Conservation (phyloP, 2,888 invertebrate species). For the Drosophila siamana region DNA sequence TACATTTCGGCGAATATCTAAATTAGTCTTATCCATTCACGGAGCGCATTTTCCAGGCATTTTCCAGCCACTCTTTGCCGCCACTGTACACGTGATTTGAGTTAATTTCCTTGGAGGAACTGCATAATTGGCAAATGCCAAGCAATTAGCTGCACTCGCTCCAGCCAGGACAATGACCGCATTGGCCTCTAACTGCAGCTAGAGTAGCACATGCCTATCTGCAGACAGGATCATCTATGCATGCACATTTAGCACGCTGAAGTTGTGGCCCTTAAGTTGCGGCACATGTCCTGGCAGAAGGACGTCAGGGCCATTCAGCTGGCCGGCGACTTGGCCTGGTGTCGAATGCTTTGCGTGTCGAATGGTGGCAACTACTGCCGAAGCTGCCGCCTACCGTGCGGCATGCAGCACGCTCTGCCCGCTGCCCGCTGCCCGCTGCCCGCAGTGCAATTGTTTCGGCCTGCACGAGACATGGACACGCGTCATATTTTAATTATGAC, state of each 20-base stretch:
- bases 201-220: neutral
- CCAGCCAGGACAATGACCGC: slow-evolving; percentile 62
- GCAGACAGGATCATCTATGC: slow-evolving; percentile 20
- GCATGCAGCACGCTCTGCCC: slow-evolving; percentile 13
- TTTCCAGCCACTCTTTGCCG: neutral
- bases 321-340: slow-evolving; percentile 40
- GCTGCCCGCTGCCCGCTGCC: slow-evolving; percentile 27
- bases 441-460: slow-evolving; percentile 61
- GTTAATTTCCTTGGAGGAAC: slow-evolving; percentile 64
- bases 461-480: slow-evolving; percentile 71
- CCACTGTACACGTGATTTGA: slow-evolving; percentile 53
- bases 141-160: slow-evolving; percentile 67
- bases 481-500: slow-evolving; percentile 82
- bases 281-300: slow-evolving; percentile 46
- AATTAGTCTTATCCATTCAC: slow-evolving; percentile 18
- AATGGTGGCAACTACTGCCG: slow-evolving; percentile 55
- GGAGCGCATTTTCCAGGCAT: slow-evolving; percentile 14
- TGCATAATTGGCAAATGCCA: slow-evolving; percentile 69
- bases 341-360: slow-evolving; percentile 68
- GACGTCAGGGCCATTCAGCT: slow-evolving; percentile 32
- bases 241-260: slow-evolving; percentile 47
- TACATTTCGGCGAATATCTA: slow-evolving; percentile 21
- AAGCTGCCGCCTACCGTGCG: slow-evolving; percentile 28
- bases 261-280: slow-evolving; percentile 43
- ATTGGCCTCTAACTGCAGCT: neutral